These are phyloP conservation scores for Dasypus novemcinctus DNA, from an alignment of 2,113 vertebrate genomes.

Conservation along the genomic window DNA sequence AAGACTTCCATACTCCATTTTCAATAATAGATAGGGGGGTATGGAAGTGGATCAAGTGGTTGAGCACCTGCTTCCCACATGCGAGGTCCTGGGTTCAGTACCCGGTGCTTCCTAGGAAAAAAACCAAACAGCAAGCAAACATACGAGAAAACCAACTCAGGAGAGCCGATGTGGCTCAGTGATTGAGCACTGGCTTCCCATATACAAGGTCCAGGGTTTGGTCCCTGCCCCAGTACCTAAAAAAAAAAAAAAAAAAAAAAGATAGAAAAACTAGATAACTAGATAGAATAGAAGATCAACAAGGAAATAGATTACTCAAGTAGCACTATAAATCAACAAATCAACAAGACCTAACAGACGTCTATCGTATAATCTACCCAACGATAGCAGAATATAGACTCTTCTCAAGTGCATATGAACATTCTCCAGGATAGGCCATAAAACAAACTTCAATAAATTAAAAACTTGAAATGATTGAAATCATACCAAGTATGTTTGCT, in stretches of 20 bases:
- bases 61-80: no score
- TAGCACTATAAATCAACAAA: background rate
- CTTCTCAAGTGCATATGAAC: background rate
- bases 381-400: background rate
- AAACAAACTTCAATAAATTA: background rate
- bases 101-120: no score
- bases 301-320: background rate
- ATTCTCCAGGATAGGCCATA: background rate
- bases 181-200: no score
- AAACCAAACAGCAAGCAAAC: no score
- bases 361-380: background rate
- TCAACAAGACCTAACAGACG: background rate
- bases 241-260: no score
- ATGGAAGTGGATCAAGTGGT: no score
- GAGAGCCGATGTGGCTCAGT: no score
- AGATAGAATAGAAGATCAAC: background rate
- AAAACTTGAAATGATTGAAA: background rate
- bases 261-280: background rate
- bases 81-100: no score
- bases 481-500: background rate
- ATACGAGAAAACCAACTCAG: no score
- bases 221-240: no score
- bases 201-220: no score
- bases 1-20: background rate
- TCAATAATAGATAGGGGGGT: background rate